These are phyloP conservation scores for Cyphomyrus discorhynchus DNA, from an alignment of 2,113 vertebrate genomes.

Conservation along the genomic window DNA sequence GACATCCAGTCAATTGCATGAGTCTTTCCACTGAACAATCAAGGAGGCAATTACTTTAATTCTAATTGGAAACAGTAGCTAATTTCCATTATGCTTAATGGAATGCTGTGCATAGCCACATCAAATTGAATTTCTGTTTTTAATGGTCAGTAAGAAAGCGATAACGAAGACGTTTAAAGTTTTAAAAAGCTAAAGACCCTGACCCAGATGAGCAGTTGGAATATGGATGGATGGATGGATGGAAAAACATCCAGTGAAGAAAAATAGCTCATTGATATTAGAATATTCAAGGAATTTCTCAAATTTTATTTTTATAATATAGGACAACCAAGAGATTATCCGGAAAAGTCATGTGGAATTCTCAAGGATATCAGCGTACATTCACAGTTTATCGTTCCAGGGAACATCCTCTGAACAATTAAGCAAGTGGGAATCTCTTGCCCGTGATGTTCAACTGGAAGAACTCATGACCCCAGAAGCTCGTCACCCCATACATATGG, in stretches of 20 bases:
- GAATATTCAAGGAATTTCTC: neutral
- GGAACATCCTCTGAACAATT: neutral
- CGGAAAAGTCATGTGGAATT: neutral
- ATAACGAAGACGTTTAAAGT: neutral
- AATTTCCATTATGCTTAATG: conserved; percentile 21
- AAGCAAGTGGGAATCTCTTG: neutral
- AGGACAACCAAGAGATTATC: neutral
- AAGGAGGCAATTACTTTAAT: conserved; percentile 10
- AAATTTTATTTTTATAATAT: neutral
- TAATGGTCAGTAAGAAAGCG: neutral
- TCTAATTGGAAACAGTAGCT: conserved; percentile 24
- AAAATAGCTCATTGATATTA: neutral
- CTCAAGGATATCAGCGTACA: neutral
- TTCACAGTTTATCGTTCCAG: neutral
- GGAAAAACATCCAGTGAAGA: neutral
- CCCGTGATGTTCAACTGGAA: neutral
- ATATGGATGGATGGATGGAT: neutral
- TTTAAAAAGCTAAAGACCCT: neutral
- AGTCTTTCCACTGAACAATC: conserved; percentile 8
- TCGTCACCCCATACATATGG: neutral
- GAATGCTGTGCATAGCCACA: neutral
- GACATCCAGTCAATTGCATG: neutral
- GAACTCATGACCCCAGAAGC: neutral
- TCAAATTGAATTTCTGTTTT: conserved; percentile 6
- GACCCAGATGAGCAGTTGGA: neutral